These are phyloP conservation scores for Apodemus agrarius DNA, from an alignment of 2,797 vertebrate genomes.

Conservation along the genomic window DNA sequence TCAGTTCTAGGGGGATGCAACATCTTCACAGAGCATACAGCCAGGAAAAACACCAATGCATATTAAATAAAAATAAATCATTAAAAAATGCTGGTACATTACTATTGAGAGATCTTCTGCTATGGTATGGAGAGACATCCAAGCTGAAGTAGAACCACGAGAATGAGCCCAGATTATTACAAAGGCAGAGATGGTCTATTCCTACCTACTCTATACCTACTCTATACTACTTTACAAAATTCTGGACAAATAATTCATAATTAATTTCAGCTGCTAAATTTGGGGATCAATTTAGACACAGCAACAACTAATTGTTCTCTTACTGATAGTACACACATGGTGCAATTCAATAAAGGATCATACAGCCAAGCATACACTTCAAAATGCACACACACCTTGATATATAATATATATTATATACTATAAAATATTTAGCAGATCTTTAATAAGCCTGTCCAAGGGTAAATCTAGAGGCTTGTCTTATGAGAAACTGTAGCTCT, in stretches of 20 bases:
- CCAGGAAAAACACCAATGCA: not conserved
- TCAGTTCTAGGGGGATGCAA: not conserved
- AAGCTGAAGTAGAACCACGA: not conserved
- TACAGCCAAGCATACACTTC: not conserved
- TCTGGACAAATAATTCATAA: not conserved
- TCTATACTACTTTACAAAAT: not conserved
- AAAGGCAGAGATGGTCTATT: not conserved
- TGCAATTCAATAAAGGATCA: not conserved
- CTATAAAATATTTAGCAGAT: not conserved
- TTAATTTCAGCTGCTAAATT: constrained; percentile 16
- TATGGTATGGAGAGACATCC: not conserved
- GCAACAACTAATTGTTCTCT: not conserved
- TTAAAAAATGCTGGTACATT: not conserved
- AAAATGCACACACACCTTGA: not conserved
- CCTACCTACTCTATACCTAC: not conserved
- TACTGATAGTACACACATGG: not conserved
- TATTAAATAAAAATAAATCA: not conserved
- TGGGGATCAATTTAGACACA: not conserved
- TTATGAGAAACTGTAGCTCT: not conserved
- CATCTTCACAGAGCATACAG: not conserved
- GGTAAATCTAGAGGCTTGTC: not conserved
- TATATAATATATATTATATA: not conserved
- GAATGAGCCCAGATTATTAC: not conserved
- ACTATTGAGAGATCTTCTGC: not conserved
- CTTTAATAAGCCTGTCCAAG: not conserved